A percentile compares a stretch with the other conserved stretches of the same genome.
These are phyloP conservation scores for Subacronicta megacephala DNA, from an alignment of 2,888 invertebrate species.

Conservation along the genomic window DNA sequence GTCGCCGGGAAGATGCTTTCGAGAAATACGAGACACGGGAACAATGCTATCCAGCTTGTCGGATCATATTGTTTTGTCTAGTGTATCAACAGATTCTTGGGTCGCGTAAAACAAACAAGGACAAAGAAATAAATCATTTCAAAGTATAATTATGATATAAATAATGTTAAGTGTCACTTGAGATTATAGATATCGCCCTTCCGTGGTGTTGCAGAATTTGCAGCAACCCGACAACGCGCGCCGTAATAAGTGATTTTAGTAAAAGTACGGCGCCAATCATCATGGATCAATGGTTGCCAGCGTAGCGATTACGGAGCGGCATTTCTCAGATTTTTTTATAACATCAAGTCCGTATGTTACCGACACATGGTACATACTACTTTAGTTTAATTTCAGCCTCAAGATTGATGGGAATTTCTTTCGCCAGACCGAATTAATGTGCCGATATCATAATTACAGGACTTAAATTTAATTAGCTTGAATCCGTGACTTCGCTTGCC, in stretches of 20 bases:
- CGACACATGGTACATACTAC: constrained; percentile 40
- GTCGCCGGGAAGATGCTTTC: constrained; percentile 60
- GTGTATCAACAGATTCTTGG: constrained; percentile 45
- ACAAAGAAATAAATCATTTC: constrained; percentile 46
- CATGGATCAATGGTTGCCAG: constrained; percentile 50
- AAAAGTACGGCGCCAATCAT: constrained; percentile 52
- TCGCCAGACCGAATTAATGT: constrained; percentile 36
- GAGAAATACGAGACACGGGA: constrained; percentile 62
- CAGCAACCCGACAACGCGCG: constrained; percentile 15
- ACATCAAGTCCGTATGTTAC: constrained; percentile 48
- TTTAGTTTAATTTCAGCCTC: constrained; percentile 46
- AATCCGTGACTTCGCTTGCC: constrained; percentile 24
- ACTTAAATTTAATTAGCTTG: constrained; percentile 43
- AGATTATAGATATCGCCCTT: constrained; percentile 42
- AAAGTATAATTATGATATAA: constrained; percentile 53
- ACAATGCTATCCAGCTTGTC: constrained; percentile 57
- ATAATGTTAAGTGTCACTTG: constrained; percentile 49
- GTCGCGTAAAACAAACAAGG: constrained; percentile 35
- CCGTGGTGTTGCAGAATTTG: constrained; percentile 34
- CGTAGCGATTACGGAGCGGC: constrained; percentile 48
- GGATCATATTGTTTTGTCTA: constrained; percentile 56
- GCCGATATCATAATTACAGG: constrained; percentile 13
- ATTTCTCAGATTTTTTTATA: constrained; percentile 54
- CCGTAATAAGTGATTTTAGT: constrained; percentile 53
- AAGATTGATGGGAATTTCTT: constrained; percentile 43